Base-by-base conservation (phyloP, 1,140 invertebrate genomes). In the Nasonia giraulti region DNA sequence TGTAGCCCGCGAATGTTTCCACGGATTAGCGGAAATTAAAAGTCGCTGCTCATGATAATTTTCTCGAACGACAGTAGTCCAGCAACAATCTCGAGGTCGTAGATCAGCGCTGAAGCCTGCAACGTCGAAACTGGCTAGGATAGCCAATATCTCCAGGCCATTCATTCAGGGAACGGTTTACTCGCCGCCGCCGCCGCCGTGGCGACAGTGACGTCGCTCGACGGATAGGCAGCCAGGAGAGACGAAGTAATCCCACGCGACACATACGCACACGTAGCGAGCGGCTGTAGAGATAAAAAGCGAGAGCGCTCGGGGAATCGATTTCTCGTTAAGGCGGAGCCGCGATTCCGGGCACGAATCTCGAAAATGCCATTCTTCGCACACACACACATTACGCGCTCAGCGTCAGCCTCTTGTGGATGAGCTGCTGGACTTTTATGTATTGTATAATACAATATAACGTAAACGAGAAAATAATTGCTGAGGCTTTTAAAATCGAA, bases 271-370 rank as follows among this genome's bases (percentile, higher is more conserved):
- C 4, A 20, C 50, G 50, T 55, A 82, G 81, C 8, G 77, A 82
- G 81, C 8, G 77, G 74, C 81, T 73, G 20, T 73, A 69, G 83
- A 76, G 82, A 83, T 86, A 87, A 85, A 80, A 76, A 80, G 40
- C 8, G 37, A 82, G 40, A 80, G 40, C n/a, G 73, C 50, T 8
- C 3, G 37, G 73, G 31, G 33, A 88, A 89, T 89, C 88, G 88
- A 87, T 89, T 89, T 89, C 86, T 87, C 87, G 87, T 89, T 89
- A 89, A 84, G 55, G 20, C 11, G 47, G 55, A 27, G n/a, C 44
- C 17, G 66, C 75, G 76, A 87, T 89, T 87, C 76, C 55, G 14
- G 50, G 83, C 80, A 83, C 80, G 74, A 86, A 84, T 87, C 85
- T 77, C 79, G 44, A 85, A 85, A 82, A 79, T 79, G 80, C 68